These are phyloP conservation scores for Rhegmatorhina hoffmannsi DNA, from an alignment of 2,113 vertebrate genomes.

Conservation along the genomic window DNA sequence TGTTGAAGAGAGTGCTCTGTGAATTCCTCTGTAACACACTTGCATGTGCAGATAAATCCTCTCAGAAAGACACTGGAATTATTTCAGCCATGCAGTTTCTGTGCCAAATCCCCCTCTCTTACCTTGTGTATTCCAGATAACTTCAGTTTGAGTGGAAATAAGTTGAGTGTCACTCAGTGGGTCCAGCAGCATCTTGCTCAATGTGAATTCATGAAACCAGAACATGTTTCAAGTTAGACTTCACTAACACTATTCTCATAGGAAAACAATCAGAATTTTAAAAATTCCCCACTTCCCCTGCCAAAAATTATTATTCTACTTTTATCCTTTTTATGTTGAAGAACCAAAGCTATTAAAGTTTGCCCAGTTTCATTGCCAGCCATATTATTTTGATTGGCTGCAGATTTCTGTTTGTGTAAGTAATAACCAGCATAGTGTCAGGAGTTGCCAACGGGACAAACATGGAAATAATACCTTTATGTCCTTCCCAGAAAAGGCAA, in stretches of 20 bases:
- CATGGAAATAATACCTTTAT: slow-evolving; percentile 59
- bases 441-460: slow-evolving; percentile 57
- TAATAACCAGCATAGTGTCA: slow-evolving; percentile 55
- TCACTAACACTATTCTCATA: slow-evolving; percentile 42
- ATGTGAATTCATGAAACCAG: neutral
- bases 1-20: neutral
- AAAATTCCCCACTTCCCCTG: slow-evolving; percentile 49
- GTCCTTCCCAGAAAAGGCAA: slow-evolving; percentile 53
- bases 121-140: slow-evolving; percentile 17
- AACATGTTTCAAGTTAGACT: slow-evolving; percentile 58
- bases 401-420: slow-evolving; percentile 65
- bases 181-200: neutral
- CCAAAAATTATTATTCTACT: slow-evolving; percentile 60
- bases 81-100: neutral
- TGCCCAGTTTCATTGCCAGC: slow-evolving; percentile 67
- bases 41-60: slow-evolving; percentile 14
- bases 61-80: slow-evolving; percentile 4
- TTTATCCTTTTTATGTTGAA: slow-evolving; percentile 69
- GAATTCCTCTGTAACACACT: neutral
- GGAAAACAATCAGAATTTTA: slow-evolving; percentile 67
- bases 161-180: neutral
- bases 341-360: slow-evolving; percentile 51
- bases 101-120: neutral
- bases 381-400: slow-evolving; percentile 72
- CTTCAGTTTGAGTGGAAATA: neutral